phyloP scores from a whole-genome alignment of 2,797 vertebrate genomes.

The Limnodromus scolopaceus region DNA sequence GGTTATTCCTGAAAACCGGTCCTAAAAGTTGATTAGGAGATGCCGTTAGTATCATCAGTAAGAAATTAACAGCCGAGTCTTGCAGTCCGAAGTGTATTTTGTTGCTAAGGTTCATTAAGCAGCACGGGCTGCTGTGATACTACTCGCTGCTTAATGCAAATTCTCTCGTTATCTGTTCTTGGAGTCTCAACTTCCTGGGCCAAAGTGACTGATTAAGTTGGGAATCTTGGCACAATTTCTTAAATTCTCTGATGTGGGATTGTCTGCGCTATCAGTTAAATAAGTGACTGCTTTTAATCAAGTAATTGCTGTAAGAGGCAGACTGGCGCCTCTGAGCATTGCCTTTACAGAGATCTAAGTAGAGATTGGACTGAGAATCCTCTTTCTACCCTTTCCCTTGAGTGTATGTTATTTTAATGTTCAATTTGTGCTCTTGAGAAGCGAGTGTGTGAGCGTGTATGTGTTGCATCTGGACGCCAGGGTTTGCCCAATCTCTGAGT shows the following conservation, averaged over 20 bases:
- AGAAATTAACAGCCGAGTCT: neutral
- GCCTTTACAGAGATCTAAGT: conserved; percentile 83
- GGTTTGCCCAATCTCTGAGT: conserved; percentile 92
- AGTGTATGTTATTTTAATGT: conserved; percentile 67
- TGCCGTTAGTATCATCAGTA: neutral
- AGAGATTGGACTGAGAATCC: conserved; percentile 82
- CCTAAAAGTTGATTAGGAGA: neutral
- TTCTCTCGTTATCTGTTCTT: conserved; percentile 27
- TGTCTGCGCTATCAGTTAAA: conserved; percentile 66
- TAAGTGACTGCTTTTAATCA: conserved; percentile 79
- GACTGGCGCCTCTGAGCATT: conserved; percentile 84
- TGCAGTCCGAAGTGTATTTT: neutral
- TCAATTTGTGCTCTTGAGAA: conserved; percentile 57
- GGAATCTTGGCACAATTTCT: conserved; percentile 49
- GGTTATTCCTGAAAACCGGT: neutral
- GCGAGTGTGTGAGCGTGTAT: conserved; percentile 62
- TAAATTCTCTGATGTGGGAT: conserved; percentile 63
- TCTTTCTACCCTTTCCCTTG: conserved; percentile 34
- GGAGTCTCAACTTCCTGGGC: conserved; percentile 2
- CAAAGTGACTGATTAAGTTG: conserved; percentile 29
- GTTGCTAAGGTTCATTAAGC: neutral
- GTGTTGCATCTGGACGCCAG: conserved; percentile 93
- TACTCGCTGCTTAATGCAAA: neutral
- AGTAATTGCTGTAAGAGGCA: conserved; percentile 87
- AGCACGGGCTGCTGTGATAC: neutral